Conservation (phyloP, 2,113 vertebrate genomes). For the Stegastes partitus region DNA sequence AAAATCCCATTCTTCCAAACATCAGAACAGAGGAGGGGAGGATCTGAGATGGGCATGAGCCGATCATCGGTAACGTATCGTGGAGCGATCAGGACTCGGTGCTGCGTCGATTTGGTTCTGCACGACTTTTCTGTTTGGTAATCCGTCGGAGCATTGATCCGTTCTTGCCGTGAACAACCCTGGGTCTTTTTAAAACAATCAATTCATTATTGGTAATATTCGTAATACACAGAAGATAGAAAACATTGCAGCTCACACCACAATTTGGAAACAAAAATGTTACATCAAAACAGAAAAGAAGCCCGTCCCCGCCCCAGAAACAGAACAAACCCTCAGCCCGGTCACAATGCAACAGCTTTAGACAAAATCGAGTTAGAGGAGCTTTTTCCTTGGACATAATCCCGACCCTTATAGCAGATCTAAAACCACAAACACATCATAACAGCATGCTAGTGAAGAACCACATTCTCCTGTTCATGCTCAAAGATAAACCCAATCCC, state of each 20-base stretch:
- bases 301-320: background rate
- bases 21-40: background rate
- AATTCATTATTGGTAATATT: conserved; percentile 38
- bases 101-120: conserved; percentile 22
- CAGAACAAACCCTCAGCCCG: conserved; percentile 43
- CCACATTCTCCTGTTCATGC: conserved; percentile 60
- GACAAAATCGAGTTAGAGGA: conserved; percentile 47
- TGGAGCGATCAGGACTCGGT: conserved; percentile 8
- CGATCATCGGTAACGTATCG: conserved; percentile 4
- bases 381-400: conserved; percentile 40
- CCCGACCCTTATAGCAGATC: conserved; percentile 53
- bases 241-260: conserved; percentile 55
- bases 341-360: conserved; percentile 52
- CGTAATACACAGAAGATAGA: conserved; percentile 41
- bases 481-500: conserved; percentile 29
- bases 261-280: conserved; percentile 54
- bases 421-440: conserved; percentile 69
- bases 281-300: conserved; percentile 50
- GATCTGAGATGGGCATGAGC: conserved; percentile 2
- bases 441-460: conserved; percentile 69
- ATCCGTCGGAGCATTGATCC: conserved; percentile 11
- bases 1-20: conserved; percentile 56
- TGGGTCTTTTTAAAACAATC: conserved; percentile 25
- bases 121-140: background rate
- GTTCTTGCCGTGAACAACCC: background rate